Base-by-base conservation (phyloP, 2,113 vertebrate species). In the Macrotis lagotis region DNA sequence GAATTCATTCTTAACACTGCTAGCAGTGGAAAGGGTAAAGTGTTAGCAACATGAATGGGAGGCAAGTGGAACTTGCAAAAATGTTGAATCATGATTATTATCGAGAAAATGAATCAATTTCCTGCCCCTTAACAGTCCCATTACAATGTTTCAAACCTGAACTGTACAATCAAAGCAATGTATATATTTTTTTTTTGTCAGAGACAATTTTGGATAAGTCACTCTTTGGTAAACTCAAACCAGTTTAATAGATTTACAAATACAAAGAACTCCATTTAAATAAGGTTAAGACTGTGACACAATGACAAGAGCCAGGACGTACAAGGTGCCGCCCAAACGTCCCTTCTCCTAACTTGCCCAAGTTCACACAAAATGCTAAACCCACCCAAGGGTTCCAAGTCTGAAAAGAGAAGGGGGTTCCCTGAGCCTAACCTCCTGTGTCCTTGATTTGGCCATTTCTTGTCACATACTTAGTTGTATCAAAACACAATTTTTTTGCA, bases 171-270 rank as follows among this genome's bases (percentile, higher is more conserved):
- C 98, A 98, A 98, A 97, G 91, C 48, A 96, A 98, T 98, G 97
- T 96, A 96, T 98, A 96, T 66, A 48, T 89, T 31, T 52, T 47
- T 44, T 55, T 97, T 98, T 98, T 98, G 98, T 98, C 98, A 98
- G 98, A 98, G 98, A 98, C 98, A 98, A 98, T 98, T 99, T 98
- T 99, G 98, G 98, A 98, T 99, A 99, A 98, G 98, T 99, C 98
- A 98, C 98, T 99, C 98, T 99, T 99, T 99, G 98, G 98, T 99
- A 98, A 98, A 98, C 98, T 98, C 98, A 99, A 99, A 98, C 98
- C 98, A 97, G 98, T 97, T 97, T 44, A 97, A 98, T 96, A 98
- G 97, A 97, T 97, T 96, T 96, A 98, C 96, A 98, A 96, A 94
- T 95, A 98, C 97, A 97, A 98, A 98, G 89, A 98, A 97, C 96